Base-by-base conservation (phyloP, 2,888 invertebrate species). In the Poecilus cupreus region DNA sequence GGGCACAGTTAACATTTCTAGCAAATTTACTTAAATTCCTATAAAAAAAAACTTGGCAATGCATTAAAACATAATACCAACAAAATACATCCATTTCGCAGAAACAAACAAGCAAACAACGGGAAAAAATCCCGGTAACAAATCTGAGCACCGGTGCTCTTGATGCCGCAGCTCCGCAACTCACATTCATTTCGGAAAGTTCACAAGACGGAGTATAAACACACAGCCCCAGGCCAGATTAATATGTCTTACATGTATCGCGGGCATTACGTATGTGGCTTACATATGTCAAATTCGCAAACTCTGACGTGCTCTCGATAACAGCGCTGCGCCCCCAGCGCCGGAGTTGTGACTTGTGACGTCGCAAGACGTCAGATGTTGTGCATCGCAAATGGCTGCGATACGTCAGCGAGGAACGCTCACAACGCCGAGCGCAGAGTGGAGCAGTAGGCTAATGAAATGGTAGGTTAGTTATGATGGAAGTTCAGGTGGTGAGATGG, bases 211-310 rank as follows among this genome's bases (percentile, higher is more conserved):
- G 6, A 51, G 18, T 18, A 18, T 51, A 51, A 18, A 51, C 51
- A 51, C 51, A 51, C 51, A 51, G 18, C 64, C 37, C 32, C 10
- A 32, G 37, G 72, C 20, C 76, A 76, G 57, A 76, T 54, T 76
- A 76, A 76, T 76, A 37, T 37, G 57, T 76, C 76, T 76, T 76
- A 76, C 57, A 76, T 37, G 76, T 76, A 76, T 76, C 76, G 54
- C 46, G 16, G n/a, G 39, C 57, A 57, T 54, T 76, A 26, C 39
- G 20, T 54, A 76, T 72, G 72, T 57, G 76, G 54, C 76, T 76
- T 76, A 76, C 76, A 76, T 57, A 76, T 76, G 76, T 76, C 76
- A 76, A 18, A 51, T 75, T 51, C 57, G 54, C 54, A 54, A 60
- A 60, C 32, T 22, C 26, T 26, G 60, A 60, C 24, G 26, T 51